phyloP scores from a whole-genome alignment of 1,140 invertebrate species.

The Amphibalanus amphitrite region DNA sequence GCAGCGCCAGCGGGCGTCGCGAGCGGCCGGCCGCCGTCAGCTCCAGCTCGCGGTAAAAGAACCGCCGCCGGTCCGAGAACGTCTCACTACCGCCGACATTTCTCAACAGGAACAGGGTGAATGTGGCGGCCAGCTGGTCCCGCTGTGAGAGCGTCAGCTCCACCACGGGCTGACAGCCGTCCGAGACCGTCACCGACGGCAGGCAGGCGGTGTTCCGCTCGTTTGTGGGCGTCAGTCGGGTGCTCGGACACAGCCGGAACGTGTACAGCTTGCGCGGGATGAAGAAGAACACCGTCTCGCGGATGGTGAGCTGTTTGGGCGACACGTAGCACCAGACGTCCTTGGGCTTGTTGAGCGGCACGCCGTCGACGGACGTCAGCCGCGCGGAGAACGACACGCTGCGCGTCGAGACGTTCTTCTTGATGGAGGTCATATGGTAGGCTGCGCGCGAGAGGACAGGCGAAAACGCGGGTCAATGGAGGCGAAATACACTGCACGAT shows the following conservation, averaged over 20 bases:
- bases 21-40: slow-evolving; percentile 70
- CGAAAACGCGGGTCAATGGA: no score
- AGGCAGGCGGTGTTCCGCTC: slow-evolving; percentile 42
- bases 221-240: slow-evolving; percentile 50
- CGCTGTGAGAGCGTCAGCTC: slow-evolving; percentile 62
- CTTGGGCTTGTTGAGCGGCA: slow-evolving; percentile 50
- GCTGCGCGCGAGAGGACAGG: no score
- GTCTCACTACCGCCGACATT: slow-evolving; percentile 90
- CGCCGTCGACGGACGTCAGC: slow-evolving; percentile 50
- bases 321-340: slow-evolving; percentile 75
- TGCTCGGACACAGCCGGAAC: slow-evolving; percentile 81
- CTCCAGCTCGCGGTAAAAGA: slow-evolving; percentile 82
- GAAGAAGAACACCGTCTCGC: slow-evolving; percentile 80
- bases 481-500: no score
- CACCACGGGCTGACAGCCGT: slow-evolving; percentile 71
- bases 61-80: slow-evolving; percentile 87
- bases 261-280: slow-evolving; percentile 78
- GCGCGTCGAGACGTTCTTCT: slow-evolving; percentile 69
- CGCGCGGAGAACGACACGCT: slow-evolving; percentile 72
- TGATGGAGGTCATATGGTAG: slow-evolving; percentile 59
- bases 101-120: slow-evolving; percentile 75
- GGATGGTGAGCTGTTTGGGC: slow-evolving; percentile 72
- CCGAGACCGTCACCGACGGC: slow-evolving; percentile 59
- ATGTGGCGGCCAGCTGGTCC: slow-evolving; percentile 79
- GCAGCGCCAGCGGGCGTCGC: slow-evolving; percentile 46